These are phyloP conservation scores for Gambusia yucatana DNA, from an alignment of 2,797 vertebrate genomes.

Conservation along the genomic window DNA sequence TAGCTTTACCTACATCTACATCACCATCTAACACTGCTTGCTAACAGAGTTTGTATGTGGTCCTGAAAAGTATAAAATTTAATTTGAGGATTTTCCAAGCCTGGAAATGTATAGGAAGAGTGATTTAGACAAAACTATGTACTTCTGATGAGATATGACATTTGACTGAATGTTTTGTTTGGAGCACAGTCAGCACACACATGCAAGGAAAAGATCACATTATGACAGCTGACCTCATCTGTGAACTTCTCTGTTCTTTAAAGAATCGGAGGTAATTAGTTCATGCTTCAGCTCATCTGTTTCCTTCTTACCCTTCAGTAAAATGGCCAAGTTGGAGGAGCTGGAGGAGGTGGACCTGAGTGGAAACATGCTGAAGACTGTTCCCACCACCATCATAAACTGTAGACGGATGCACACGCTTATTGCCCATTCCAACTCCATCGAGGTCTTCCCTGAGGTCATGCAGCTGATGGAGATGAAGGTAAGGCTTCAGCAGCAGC, in stretches of 20 bases:
- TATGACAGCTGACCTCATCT: background rate
- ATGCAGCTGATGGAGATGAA: slow-evolving; percentile 98
- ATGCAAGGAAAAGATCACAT: background rate
- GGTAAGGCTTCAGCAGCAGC: slow-evolving; percentile 70
- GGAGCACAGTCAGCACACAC: background rate
- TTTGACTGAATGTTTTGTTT: background rate
- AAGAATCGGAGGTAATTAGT: background rate
- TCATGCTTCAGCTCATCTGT: background rate
- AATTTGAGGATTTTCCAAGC: background rate
- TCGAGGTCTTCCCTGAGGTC: slow-evolving; percentile 97
- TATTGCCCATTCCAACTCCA: slow-evolving; percentile 94
- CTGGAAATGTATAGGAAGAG: background rate
- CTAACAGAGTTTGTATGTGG: background rate
- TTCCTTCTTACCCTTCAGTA: slow-evolving; percentile 76
- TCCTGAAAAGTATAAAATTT: background rate
- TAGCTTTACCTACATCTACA: background rate
- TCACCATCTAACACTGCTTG: background rate
- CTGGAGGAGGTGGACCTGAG: slow-evolving; percentile 96
- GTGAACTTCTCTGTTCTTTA: background rate
- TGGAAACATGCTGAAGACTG: slow-evolving; percentile 94
- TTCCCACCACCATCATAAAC: slow-evolving; percentile 95
- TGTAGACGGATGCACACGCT: slow-evolving; percentile 95
- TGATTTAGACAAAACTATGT: background rate
- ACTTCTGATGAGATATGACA: background rate
- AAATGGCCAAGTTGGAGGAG: slow-evolving; percentile 99